These are phyloP conservation scores for Meandrusa payeni DNA, from an alignment of 2,888 invertebrate genomes.

Conservation along the genomic window DNA sequence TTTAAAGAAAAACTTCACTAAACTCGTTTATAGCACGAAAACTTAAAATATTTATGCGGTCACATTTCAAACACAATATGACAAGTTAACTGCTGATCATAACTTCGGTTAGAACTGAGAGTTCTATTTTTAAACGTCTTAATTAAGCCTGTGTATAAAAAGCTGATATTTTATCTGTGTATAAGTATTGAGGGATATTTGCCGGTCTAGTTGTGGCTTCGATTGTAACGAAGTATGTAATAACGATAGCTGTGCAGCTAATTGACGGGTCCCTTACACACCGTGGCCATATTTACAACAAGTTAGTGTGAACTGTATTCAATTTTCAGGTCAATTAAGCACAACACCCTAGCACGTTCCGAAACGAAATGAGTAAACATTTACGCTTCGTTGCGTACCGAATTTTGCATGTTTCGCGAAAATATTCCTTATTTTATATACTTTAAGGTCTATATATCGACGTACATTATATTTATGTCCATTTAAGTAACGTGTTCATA, in stretches of 20 bases:
- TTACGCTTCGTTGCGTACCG: slow-evolving; percentile 39
- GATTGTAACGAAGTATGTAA: slow-evolving; percentile 1
- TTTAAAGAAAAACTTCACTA: too few species aligned
- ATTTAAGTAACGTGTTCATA: slow-evolving; percentile 15
- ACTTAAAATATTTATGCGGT: not conserved
- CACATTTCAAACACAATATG: not conserved
- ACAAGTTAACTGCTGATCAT: not conserved
- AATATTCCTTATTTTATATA: slow-evolving; percentile 7
- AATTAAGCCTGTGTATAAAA: slow-evolving; percentile 4
- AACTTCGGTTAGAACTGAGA: not conserved
- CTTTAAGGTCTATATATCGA: slow-evolving; percentile 27
- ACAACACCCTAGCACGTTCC: slow-evolving; percentile 47
- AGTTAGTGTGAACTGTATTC: slow-evolving; percentile 51
- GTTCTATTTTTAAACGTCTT: slow-evolving; percentile 5
- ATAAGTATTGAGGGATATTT: not conserved
- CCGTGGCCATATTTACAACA: slow-evolving; percentile 33
- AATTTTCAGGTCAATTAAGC: slow-evolving; percentile 57
- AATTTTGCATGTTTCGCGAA: slow-evolving; percentile 22
- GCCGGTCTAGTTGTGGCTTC: not conserved
- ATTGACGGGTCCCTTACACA: slow-evolving; percentile 30
- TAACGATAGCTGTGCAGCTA: slow-evolving; percentile 8
- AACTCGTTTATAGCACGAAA: too few species aligned
- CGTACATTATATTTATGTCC: not conserved
- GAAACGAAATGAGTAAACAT: slow-evolving; percentile 46
- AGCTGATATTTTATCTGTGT: not conserved